Base-by-base conservation (phyloP, 2,888 invertebrate species). In the Drosophila recens region DNA sequence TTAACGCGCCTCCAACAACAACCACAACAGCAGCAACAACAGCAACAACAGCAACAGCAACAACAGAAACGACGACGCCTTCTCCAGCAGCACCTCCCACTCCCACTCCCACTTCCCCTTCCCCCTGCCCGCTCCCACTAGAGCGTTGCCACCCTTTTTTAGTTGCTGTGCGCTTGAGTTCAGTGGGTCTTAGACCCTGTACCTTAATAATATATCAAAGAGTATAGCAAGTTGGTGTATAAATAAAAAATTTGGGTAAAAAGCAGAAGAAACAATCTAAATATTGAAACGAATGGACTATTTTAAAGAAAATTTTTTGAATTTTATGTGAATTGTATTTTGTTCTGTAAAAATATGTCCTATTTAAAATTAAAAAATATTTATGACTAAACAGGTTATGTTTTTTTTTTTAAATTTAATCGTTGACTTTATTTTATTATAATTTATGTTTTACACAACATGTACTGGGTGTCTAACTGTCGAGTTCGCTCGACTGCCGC, bases 1-100 rank as follows among this genome's bases (percentile, higher is more conserved):
- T 85, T 87, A 78, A 74, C 72, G 81, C 80, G 75, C 71, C 75
- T 61, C 17, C 71, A 67, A 70, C 73, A 62, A 63, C 77, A 70
- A 53, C 67, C 61, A 20, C 53, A 61, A 46, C 62, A 61, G 9
- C 49, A 53, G 23, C 49, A 53, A 27, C 34, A 20, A 3, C 51
- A 36, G 4, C 48, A 46, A 11, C 58, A 42, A 6, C 48, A 52
- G 4, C 58, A 15, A 43, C 46, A 17, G n/a, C 72, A 49, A 36
- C 58, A 15, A 43, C 46, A 17, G n/a, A 66, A 49, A 36, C 67
- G 59, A 61, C 57, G 62, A 74, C 76, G 68, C 75, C 79, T 64
- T 53, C 45, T 53, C 15, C 4, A 15, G 17, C 62, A 27, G 45
- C 34, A 10, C 10, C 30, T 30, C 38, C 23, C 36, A 13, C 30